Evolutionary conservation across 1,140 invertebrate species (phyloP).

Genomic region (Dufourea novaeangliae): DNA sequence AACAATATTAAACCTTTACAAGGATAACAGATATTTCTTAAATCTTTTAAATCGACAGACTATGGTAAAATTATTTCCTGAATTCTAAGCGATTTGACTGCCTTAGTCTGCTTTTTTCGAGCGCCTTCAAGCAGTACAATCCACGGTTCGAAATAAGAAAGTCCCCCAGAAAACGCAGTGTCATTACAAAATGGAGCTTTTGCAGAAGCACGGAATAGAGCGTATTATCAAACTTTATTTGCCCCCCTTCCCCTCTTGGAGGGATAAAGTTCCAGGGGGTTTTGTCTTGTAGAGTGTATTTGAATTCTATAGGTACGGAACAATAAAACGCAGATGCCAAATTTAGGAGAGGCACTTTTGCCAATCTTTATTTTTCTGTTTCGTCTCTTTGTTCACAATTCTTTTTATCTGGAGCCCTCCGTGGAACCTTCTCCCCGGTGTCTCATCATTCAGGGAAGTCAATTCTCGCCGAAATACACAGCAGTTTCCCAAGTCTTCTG

Average conservation of each 20-base stretch:
- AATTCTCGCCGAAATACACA: constrained; percentile 8
- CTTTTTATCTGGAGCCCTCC: constrained; percentile 28
- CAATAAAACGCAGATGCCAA: constrained; percentile 51
- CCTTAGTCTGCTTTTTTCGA: background rate
- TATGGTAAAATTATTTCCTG: background rate
- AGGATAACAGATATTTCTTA: no score
- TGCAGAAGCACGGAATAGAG: background rate
- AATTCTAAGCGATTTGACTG: background rate
- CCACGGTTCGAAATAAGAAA: background rate
- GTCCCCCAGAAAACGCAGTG: constrained; percentile 4
- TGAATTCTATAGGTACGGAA: constrained; percentile 21
- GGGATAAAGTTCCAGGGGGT: constrained; percentile 5
- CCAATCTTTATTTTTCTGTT: constrained; percentile 41
- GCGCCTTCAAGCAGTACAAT: background rate
- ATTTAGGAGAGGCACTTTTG: constrained; percentile 39
- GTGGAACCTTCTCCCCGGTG: background rate
- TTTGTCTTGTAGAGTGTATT: constrained; percentile 3
- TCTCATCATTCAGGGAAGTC: constrained; percentile 31
- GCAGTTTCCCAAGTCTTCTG: background rate
- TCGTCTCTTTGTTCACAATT: constrained; percentile 25
- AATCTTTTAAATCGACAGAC: no score
- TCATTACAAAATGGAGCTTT: constrained; percentile 22
- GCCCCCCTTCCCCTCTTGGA: constrained; percentile 7
- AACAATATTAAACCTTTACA: no score
- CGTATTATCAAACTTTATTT: constrained; percentile 41